Conservation (phyloP, 2,113 vertebrate genomes). For the Mus pahari region DNA sequence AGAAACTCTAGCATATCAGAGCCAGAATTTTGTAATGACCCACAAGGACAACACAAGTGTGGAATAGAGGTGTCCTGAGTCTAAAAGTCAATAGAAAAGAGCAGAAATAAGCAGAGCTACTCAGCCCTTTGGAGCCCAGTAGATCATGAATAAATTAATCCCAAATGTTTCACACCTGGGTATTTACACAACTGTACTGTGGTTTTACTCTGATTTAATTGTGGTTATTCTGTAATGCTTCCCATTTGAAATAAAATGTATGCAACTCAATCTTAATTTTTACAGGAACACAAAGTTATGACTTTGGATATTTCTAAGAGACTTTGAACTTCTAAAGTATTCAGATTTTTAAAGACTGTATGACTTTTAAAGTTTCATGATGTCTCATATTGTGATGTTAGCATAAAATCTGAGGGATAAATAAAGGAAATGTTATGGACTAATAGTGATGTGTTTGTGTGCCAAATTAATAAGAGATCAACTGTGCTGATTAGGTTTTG, state of each 20-base stretch:
- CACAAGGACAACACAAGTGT: background rate
- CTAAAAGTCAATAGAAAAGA: background rate
- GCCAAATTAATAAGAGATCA: background rate
- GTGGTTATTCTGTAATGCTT: background rate
- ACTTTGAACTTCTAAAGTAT: background rate
- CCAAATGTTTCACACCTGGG: background rate
- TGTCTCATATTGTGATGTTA: background rate
- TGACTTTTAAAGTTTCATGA: background rate
- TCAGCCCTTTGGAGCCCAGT: background rate
- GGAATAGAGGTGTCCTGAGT: background rate
- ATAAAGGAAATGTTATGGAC: background rate
- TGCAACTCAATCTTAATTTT: background rate
- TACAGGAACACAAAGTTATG: background rate
- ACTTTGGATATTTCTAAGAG: background rate
- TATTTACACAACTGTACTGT: background rate
- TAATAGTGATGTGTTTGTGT: background rate
- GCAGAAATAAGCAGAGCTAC: background rate
- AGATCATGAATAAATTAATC: background rate
- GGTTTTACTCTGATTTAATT: background rate
- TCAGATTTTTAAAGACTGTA: background rate
- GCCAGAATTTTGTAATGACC: background rate
- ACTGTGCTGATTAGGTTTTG: background rate
- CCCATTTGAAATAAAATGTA: background rate
- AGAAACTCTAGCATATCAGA: background rate
- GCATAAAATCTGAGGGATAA: background rate